phyloP scores from a whole-genome alignment of 2,113 vertebrate species.

The Choloepus hoffmanni region DNA sequence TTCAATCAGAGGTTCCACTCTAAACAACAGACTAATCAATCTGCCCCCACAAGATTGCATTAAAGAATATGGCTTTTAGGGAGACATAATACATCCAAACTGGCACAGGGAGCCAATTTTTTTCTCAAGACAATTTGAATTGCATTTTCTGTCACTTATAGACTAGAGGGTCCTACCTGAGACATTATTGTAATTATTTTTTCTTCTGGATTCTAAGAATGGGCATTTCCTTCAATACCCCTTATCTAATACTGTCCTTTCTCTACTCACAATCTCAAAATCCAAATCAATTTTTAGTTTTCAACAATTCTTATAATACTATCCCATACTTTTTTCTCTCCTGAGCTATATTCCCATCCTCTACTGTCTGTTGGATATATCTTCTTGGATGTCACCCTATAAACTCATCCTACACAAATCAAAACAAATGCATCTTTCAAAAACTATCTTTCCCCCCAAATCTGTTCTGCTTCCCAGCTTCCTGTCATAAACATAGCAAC shows the following conservation, averaged over 20 bases:
- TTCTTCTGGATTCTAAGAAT: conserved; percentile 45
- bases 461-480: background rate
- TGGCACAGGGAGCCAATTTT: background rate
- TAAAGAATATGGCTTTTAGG: too few relatives aligned
- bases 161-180: background rate
- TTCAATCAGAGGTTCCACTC: too few relatives aligned
- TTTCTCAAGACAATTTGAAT: conserved; percentile 30
- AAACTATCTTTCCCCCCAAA: background rate
- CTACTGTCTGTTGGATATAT: background rate
- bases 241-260: background rate
- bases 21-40: too few relatives aligned
- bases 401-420: conserved; percentile 15
- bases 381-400: background rate
- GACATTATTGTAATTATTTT: conserved; percentile 27
- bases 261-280: conserved; percentile 44
- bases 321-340: background rate
- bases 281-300: background rate
- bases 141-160: background rate
- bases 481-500: conserved; percentile 28
- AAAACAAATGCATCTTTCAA: conserved; percentile 35
- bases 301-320: background rate
- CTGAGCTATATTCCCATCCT: background rate
- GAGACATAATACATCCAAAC: too few relatives aligned
- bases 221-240: background rate
- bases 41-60: too few relatives aligned